Evolutionary conservation across 2,113 vertebrate species (phyloP).

Genomic region (Nicator chloris): DNA sequence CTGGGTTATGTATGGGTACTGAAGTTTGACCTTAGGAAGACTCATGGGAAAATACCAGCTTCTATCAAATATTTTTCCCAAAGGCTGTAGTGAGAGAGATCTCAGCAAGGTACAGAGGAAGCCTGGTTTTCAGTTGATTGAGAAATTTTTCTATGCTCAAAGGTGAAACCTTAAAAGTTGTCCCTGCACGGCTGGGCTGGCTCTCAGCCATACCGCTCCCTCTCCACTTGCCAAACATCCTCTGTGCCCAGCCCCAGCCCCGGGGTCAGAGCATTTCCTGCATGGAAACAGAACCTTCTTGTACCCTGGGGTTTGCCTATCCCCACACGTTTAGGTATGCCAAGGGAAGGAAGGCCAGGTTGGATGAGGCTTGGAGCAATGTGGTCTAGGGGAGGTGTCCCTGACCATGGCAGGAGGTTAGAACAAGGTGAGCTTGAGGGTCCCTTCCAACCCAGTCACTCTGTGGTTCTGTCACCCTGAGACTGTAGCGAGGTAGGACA

Average conservation of each 20-base stretch:
- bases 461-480: neutral
- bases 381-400: neutral
- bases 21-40: neutral
- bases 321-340: rapidly evolving
- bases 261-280: neutral
- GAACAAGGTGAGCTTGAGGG: neutral
- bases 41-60: neutral
- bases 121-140: neutral
- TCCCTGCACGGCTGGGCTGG: rapidly evolving
- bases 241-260: neutral
- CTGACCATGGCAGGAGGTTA: neutral
- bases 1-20: neutral
- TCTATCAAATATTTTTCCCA: neutral
- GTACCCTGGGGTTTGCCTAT: neutral
- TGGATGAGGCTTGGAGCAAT: neutral
- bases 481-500: neutral
- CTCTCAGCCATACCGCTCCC: rapidly evolving
- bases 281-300: neutral
- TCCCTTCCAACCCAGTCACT: neutral
- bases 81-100: neutral
- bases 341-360: neutral
- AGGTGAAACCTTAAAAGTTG: neutral
- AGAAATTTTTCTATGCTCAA: neutral
- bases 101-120: neutral
- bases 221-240: neutral